A percentile compares a stretch with the other conserved stretches of the same genome.
Evolutionary conservation across 2,797 vertebrate genomes (phyloP).

Genomic region (Neomorphus geoffroyi): DNA sequence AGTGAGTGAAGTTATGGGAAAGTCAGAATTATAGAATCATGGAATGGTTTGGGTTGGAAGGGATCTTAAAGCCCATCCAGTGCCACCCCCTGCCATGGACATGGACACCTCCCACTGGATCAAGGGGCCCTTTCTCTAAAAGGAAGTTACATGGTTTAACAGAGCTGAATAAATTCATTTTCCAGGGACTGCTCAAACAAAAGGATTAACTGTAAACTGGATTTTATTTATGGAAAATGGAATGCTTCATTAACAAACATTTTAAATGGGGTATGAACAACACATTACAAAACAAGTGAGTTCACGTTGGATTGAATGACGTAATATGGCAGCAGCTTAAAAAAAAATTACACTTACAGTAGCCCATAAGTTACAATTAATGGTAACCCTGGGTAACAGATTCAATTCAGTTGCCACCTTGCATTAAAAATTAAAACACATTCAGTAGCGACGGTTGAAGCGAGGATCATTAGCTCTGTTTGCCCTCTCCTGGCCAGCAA

Average conservation of each 20-base stretch:
- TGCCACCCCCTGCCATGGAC: no score
- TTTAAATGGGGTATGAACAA: constrained; percentile 68
- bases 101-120: no score
- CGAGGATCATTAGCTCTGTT: constrained; percentile 75
- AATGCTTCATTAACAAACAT: constrained; percentile 70
- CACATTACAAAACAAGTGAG: constrained; percentile 77
- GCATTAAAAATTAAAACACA: constrained; percentile 37
- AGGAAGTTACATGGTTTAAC: neutral
- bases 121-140: no score
- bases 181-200: neutral
- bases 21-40: no score
- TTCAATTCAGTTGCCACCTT: constrained; percentile 44
- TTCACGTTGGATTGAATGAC: constrained; percentile 77
- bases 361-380: constrained; percentile 58
- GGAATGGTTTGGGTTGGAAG: no score
- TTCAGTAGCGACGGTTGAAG: constrained; percentile 80
- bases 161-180: neutral
- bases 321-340: constrained; percentile 77
- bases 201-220: constrained; percentile 27
- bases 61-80: no score
- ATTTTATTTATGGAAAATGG: constrained; percentile 63
- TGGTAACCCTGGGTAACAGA: constrained; percentile 59
- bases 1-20: no score
- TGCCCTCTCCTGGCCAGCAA: constrained; percentile 82
- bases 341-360: constrained; percentile 70